These are phyloP conservation scores for Rhinoptilus africanus DNA, from an alignment of 2,113 vertebrate species.

Conservation along the genomic window DNA sequence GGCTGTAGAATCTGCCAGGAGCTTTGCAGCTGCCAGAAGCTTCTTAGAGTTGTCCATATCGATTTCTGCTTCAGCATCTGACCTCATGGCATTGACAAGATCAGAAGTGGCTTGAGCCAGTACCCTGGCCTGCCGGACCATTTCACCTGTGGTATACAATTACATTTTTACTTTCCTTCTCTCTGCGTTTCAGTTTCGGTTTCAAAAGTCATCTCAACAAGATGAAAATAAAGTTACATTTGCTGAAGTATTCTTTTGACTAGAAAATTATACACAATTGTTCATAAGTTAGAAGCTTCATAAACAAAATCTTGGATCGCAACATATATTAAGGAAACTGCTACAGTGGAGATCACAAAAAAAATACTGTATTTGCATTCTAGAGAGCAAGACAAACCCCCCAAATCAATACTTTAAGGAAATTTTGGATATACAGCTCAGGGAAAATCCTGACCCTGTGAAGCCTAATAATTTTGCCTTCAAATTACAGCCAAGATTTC, in stretches of 20 bases:
- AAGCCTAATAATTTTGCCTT: background rate
- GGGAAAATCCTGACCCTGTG: background rate
- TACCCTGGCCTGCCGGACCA: constrained; percentile 97
- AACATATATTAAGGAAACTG: background rate
- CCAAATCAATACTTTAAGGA: background rate
- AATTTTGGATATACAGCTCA: background rate
- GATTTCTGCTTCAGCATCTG: constrained; percentile 93
- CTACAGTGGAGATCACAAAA: background rate
- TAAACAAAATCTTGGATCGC: background rate
- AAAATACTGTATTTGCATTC: fast-evolving
- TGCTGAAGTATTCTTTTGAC: background rate
- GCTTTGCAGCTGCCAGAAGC: constrained; percentile 94
- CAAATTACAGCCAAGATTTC: background rate
- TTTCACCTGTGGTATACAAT: constrained; percentile 81
- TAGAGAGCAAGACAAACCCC: background rate
- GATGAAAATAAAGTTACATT: background rate
- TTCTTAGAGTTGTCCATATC: constrained; percentile 99
- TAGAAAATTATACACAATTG: background rate
- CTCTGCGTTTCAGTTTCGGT: background rate
- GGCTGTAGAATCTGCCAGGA: constrained; percentile 95
- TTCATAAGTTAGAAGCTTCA: background rate
- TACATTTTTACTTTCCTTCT: background rate
- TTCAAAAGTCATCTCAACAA: background rate
- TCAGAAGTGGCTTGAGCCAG: constrained; percentile 97
- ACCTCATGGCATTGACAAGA: constrained; percentile 95